These are phyloP conservation scores for Drosophila maculinotata DNA, from an alignment of 2,888 invertebrate genomes.

Conservation along the genomic window DNA sequence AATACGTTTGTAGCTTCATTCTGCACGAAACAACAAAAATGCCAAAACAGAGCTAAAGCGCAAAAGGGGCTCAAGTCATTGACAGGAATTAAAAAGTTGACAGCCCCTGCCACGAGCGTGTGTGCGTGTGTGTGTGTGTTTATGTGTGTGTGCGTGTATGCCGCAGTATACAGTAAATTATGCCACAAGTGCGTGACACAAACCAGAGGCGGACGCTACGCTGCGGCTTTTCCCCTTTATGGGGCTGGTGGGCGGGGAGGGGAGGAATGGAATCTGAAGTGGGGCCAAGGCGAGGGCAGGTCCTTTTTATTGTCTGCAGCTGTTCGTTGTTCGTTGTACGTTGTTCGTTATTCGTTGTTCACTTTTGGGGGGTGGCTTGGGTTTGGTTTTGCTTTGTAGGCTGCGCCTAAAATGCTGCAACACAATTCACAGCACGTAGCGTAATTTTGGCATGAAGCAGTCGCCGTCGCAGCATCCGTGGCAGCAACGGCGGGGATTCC, in stretches of 20 bases:
- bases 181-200: conserved; percentile 78
- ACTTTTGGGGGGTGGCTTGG: conserved; percentile 1
- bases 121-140: conserved; percentile 9
- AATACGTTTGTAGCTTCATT: conserved; percentile 19
- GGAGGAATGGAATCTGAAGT: background rate
- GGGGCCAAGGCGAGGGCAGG: conserved; percentile 19
- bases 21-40: conserved; percentile 21
- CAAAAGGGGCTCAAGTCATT: conserved; percentile 71
- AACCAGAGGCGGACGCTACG: conserved; percentile 46
- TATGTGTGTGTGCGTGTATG: conserved; percentile 31
- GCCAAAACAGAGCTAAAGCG: conserved; percentile 27
- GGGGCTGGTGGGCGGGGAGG: background rate
- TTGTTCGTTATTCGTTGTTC: no score
- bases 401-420: conserved; percentile 75
- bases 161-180: conserved; percentile 71
- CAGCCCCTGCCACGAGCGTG: conserved; percentile 41
- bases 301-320: conserved; percentile 71
- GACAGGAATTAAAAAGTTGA: conserved; percentile 78
- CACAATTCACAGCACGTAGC: conserved; percentile 77
- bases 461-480: conserved; percentile 14
- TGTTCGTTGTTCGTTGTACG: no score
- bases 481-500: background rate
- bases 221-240: conserved; percentile 39
- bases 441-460: conserved; percentile 68
- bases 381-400: conserved; percentile 4